These are phyloP conservation scores for Dicaeum eximium DNA, from an alignment of 2,113 vertebrate species.

Conservation along the genomic window DNA sequence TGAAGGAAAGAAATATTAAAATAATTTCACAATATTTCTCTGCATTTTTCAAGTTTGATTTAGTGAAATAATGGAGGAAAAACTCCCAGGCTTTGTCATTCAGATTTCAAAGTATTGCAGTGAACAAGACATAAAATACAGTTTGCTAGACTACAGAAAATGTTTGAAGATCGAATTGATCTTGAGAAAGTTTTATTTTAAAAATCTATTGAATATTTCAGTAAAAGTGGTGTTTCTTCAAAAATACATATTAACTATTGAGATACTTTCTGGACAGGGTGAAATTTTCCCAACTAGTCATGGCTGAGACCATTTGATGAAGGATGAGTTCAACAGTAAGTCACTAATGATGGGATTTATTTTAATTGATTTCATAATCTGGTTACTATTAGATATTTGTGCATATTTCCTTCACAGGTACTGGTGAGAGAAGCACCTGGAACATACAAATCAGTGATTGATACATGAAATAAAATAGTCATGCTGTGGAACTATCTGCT, in stretches of 20 bases:
- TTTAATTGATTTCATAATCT: not conserved
- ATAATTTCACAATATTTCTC: not conserved
- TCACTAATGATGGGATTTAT: not conserved
- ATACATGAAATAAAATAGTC: not conserved
- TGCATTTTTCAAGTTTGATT: not conserved
- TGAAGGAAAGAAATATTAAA: not conserved
- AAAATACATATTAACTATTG: not conserved
- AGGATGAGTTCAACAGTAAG: not conserved
- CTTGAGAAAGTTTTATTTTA: not conserved
- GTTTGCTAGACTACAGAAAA: not conserved
- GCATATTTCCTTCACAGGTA: not conserved
- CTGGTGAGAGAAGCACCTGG: not conserved
- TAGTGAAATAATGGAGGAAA: not conserved
- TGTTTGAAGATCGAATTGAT: not conserved
- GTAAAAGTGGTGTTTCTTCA: not conserved
- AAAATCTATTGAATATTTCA: not conserved
- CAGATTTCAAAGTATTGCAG: not conserved
- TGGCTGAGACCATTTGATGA: not conserved
- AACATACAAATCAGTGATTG: not conserved
- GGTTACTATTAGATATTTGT: not conserved
- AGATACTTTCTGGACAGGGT: not conserved
- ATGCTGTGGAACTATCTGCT: not conserved
- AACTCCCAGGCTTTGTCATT: not conserved
- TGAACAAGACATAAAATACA: not conserved
- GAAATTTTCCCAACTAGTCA: not conserved